Evolutionary conservation across 2,113 vertebrate genomes (phyloP), one percentile per base, ranked within the genome.

Genomic region (Accipiter cooperii): DNA sequence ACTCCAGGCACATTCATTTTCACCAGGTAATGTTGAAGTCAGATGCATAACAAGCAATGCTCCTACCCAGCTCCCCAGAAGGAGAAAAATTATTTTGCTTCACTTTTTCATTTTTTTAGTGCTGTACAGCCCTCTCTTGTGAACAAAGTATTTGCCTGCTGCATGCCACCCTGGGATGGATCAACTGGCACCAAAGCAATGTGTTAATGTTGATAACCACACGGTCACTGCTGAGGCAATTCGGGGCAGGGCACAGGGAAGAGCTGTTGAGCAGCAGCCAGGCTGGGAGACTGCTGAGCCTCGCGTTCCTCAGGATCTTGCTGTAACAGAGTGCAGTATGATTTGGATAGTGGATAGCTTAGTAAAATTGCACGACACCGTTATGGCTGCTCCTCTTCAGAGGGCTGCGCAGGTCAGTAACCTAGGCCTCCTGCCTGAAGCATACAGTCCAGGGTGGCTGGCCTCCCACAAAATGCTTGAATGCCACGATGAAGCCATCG

Each of bases 401-500:
- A 22, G 58, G 31, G 16, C 36, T 26, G 22, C 0, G 2, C 3
- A 6, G 42, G 31, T 6, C 18, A 8, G 57, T 20, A 76, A 20
- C 19, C 12, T 12, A 54, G 73, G 28, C 33, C 68, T 57, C 4
- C 25, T 1, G 1, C 9, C 73, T 17, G 36, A 31, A 68, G 36
- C 0, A 1, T 14, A 4, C 4, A 8, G 55, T 34, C 33, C 16
- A 1, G n/a, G 4, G 17, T 17, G 55, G 18, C 19, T 0, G 0
- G 21, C 24, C 24, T 70, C 46, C 63, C 26, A 3, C 49, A 18
- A 3, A 25, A 13, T 0, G 3, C 22, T 16, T 1, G 1, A 36
- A 3, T 7, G 12, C 15, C 34, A 1, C 1, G 3, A 9, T 4
- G 44, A 18, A n/a, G 26, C n/a, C 5, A 2, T 3, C 1, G 10